Conservation (phyloP, 2,888 invertebrate species). For the Clitarchus hookeri region DNA sequence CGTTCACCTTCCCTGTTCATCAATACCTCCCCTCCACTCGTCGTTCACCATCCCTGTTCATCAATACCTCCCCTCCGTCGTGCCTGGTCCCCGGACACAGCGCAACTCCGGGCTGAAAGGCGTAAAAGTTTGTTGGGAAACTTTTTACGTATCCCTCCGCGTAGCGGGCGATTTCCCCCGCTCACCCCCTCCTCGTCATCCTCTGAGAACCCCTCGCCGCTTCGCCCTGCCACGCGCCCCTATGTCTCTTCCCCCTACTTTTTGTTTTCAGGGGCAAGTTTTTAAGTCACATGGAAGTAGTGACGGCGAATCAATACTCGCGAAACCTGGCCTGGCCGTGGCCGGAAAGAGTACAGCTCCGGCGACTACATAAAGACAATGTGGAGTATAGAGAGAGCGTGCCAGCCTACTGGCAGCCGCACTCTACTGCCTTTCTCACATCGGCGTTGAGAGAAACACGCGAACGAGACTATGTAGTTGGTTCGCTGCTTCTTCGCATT, state of each 20-base stretch:
- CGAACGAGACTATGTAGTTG: no score
- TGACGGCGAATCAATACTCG: constrained; percentile 16
- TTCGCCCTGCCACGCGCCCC: background rate
- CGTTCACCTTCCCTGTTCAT: background rate
- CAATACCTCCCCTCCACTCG: background rate
- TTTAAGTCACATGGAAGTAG: background rate
- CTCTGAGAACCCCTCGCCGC: background rate
- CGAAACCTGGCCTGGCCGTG: constrained; percentile 17
- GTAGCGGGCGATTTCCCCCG: background rate
- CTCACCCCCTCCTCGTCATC: background rate
- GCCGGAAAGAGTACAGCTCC: no score
- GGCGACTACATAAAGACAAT: no score
- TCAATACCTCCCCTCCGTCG: background rate
- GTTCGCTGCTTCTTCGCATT: no score
- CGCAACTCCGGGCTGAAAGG: background rate
- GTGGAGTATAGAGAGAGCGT: no score
- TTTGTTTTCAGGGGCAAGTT: constrained; percentile 17
- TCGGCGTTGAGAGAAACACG: no score
- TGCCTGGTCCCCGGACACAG: background rate
- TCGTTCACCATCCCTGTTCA: no score
- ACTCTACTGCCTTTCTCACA: no score
- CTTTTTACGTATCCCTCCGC: constrained; percentile 7
- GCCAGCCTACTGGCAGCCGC: no score
- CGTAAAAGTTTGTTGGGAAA: constrained; percentile 20
- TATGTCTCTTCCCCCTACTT: background rate